Conservation (phyloP, 2,888 invertebrate species). For the Heliconius charithonia region DNA sequence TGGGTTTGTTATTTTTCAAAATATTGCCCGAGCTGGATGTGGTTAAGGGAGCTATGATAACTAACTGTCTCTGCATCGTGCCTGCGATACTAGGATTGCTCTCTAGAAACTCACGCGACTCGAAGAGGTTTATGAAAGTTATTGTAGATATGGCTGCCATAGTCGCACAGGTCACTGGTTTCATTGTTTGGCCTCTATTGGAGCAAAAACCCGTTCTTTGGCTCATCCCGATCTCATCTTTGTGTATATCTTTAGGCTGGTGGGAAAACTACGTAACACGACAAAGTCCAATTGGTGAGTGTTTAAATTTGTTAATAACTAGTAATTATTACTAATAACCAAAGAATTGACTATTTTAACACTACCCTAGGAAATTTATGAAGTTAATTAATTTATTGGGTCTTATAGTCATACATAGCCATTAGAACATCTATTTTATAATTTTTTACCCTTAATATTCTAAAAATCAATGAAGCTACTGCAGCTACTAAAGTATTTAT, state of each 20-base stretch:
- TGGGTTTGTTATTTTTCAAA: conserved; percentile 93
- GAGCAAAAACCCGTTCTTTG: conserved; percentile 90
- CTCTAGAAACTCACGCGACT: conserved; percentile 92
- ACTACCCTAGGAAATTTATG: not conserved
- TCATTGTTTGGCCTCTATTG: conserved; percentile 95
- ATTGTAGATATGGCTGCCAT: conserved; percentile 93
- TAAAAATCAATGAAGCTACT: no score
- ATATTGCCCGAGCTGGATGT: conserved; percentile 96
- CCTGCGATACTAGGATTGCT: conserved; percentile 91
- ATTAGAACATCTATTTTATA: not conserved
- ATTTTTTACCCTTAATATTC: not conserved
- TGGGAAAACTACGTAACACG: conserved; percentile 98
- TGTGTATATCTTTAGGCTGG: conserved; percentile 96
- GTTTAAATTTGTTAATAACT: not conserved
- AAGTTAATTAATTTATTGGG: not conserved
- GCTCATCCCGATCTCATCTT: conserved; percentile 93
- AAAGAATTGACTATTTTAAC: no score
- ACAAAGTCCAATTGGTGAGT: conserved; percentile 91
- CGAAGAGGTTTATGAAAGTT: conserved; percentile 89
- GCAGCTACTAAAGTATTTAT: not conserved
- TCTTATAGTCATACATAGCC: not conserved
- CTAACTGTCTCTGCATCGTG: conserved; percentile 96
- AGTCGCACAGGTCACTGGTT: conserved; percentile 94
- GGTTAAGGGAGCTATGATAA: conserved; percentile 97
- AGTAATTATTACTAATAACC: not conserved